phyloP scores from a whole-genome alignment of 2,113 vertebrate genomes.

The Melospiza georgiana region DNA sequence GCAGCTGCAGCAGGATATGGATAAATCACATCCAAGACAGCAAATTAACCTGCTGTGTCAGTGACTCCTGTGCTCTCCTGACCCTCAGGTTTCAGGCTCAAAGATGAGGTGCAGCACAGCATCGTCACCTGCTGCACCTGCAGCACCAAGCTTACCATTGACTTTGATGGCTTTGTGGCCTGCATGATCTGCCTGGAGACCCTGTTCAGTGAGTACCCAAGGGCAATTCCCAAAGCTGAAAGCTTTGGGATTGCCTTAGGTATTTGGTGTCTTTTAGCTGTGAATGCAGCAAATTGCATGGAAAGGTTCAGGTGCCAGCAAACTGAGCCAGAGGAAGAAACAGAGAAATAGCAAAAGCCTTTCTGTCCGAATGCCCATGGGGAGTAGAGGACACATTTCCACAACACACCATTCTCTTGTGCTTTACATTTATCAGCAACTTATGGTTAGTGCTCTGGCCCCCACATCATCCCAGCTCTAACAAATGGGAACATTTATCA shows the following conservation, averaged over 20 bases:
- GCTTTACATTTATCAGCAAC: background rate
- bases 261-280: background rate
- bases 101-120: slow-evolving; percentile 81
- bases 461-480: background rate
- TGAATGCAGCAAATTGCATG: background rate
- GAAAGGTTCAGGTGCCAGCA: background rate
- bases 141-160: slow-evolving; percentile 73
- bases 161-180: slow-evolving; percentile 86
- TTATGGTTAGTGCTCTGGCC: background rate
- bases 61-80: background rate
- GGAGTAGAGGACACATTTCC: background rate
- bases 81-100: slow-evolving; percentile 83
- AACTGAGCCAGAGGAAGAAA: background rate
- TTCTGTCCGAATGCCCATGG: background rate
- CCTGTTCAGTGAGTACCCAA: slow-evolving; percentile 85
- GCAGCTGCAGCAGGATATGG: background rate
- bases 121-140: slow-evolving; percentile 76
- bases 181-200: slow-evolving; percentile 87
- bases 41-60: background rate
- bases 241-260: background rate
- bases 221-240: background rate
- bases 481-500: background rate
- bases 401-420: background rate
- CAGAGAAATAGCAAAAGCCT: background rate
- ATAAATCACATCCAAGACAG: background rate